phyloP scores from a whole-genome alignment of 2,888 invertebrate species.

The Vandiemenella viatica region DNA sequence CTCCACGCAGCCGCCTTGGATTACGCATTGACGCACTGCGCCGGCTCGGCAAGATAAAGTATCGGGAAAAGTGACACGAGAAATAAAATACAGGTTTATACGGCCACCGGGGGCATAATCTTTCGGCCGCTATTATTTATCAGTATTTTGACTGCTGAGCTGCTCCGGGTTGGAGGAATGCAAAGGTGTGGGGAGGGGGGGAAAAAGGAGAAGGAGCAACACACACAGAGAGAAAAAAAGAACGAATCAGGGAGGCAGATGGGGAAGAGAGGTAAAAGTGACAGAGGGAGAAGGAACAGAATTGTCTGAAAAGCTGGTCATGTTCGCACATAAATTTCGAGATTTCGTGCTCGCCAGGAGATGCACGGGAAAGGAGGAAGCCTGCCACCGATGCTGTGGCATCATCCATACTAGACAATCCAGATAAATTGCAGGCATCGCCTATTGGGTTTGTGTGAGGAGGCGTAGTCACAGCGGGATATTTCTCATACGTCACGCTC shows the following conservation, averaged over 20 bases:
- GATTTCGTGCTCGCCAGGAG: constrained; percentile 8
- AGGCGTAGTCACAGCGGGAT: too few relatives aligned
- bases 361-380: too few relatives aligned
- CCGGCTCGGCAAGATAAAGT: not conserved
- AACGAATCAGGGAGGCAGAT: not conserved
- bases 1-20: not conserved
- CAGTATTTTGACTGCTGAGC: not conserved
- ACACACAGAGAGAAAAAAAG: not conserved
- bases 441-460: too few relatives aligned
- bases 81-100: not conserved
- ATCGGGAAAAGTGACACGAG: not conserved
- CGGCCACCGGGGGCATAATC: not conserved
- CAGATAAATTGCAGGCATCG: not conserved
- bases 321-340: constrained; percentile 17
- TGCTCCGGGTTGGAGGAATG: not conserved
- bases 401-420: not conserved
- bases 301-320: constrained; percentile 13
- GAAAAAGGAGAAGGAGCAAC: not conserved
- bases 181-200: too few relatives aligned
- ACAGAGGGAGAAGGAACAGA: not conserved
- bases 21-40: not conserved
- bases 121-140: not conserved
- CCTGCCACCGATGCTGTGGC: too few relatives aligned
- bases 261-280: not conserved
- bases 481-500: too few relatives aligned